phyloP scores from a whole-genome alignment of 2,888 invertebrate species.

The Gerris lacustris region DNA sequence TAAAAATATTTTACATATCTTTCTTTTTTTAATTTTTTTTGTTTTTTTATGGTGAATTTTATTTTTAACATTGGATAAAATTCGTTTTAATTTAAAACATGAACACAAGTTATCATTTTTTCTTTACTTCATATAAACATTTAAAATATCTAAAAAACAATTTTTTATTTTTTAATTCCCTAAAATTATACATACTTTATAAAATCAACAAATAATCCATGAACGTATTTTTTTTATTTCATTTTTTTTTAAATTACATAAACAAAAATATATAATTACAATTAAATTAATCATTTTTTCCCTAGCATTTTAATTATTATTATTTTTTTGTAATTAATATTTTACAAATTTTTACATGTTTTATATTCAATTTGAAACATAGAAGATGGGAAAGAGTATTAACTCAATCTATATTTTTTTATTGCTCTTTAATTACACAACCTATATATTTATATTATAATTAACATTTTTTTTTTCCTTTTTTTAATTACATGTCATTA shows the following conservation, averaged over 20 bases:
- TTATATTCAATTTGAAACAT: no score
- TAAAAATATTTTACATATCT: no score
- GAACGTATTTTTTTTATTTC: no score
- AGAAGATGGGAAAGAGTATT: neutral
- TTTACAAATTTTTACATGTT: neutral
- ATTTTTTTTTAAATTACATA: constrained; percentile 1
- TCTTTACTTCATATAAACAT: neutral
- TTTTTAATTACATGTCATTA: constrained; percentile 16
- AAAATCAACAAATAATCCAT: no score
- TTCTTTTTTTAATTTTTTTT: neutral
- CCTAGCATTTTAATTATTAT: constrained; percentile 8
- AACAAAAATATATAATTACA: constrained; percentile 5
- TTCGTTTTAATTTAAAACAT: neutral
- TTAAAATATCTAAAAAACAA: neutral
- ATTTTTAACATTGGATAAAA: neutral
- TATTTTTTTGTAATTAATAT: constrained; percentile 12
- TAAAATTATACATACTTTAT: neutral
- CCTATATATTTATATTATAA: constrained; percentile 23
- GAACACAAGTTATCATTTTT: neutral
- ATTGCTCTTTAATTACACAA: constrained; percentile 26
- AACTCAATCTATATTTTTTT: constrained; percentile 17
- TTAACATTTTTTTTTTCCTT: constrained; percentile 16
- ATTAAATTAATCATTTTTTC: neutral
- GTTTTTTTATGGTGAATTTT: neutral
- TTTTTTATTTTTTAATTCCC: neutral